phyloP scores from a whole-genome alignment of 2,888 invertebrate genomes.

The Pammene fasciana region DNA sequence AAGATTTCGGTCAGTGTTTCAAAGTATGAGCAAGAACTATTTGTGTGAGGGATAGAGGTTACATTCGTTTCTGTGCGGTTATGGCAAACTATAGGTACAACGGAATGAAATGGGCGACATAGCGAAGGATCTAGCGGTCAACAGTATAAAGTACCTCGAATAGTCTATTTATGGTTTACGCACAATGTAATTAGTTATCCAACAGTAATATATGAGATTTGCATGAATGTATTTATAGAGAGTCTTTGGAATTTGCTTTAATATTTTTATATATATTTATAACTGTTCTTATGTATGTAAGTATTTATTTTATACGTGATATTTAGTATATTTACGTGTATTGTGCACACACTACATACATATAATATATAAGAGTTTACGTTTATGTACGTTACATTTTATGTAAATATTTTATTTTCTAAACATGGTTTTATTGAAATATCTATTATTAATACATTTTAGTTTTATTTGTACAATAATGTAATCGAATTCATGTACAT shows the following conservation, averaged over 20 bases:
- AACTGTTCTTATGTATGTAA: constrained; percentile 38
- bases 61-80: constrained; percentile 23
- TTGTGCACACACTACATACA: constrained; percentile 17
- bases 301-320: constrained; percentile 23
- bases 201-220: constrained; percentile 41
- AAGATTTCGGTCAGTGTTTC: constrained; percentile 14
- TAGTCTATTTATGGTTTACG: constrained; percentile 53
- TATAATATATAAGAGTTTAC: constrained; percentile 41
- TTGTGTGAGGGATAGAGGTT: not conserved
- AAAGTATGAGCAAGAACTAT: not conserved
- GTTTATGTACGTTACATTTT: constrained; percentile 45
- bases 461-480: constrained; percentile 40
- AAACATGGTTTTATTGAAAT: constrained; percentile 2
- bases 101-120: constrained; percentile 12
- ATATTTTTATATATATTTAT: constrained; percentile 51
- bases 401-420: constrained; percentile 34
- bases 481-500: constrained; percentile 48
- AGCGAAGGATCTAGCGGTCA: constrained; percentile 46
- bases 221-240: constrained; percentile 48
- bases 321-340: constrained; percentile 30
- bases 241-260: constrained; percentile 80
- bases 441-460: constrained; percentile 9
- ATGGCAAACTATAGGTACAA: constrained; percentile 34
- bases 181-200: constrained; percentile 41
- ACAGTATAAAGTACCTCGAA: constrained; percentile 60